phyloP scores from a whole-genome alignment of 2,888 invertebrate species.

The Morinoia aosen region DNA sequence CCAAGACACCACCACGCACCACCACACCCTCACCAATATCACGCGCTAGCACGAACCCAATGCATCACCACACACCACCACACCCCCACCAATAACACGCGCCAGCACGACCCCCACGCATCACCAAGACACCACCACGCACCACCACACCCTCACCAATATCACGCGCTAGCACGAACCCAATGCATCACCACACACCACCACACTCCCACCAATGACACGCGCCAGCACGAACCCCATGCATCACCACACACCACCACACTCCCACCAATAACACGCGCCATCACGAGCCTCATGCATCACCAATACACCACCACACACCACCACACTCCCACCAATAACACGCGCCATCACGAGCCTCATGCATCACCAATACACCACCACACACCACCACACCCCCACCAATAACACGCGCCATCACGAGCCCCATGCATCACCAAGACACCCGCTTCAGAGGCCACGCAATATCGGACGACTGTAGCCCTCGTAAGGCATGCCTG shows the following conservation, averaged over 20 bases:
- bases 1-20: too few relatives aligned
- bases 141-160: neutral
- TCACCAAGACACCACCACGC: neutral
- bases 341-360: too few relatives aligned
- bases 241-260: neutral
- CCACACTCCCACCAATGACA: neutral
- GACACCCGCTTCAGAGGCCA: neutral
- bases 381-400: neutral
- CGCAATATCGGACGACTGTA: neutral
- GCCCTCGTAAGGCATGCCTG: constrained; percentile 3
- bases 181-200: neutral
- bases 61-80: neutral
- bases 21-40: too few relatives aligned
- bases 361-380: too few relatives aligned
- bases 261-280: neutral
- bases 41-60: too few relatives aligned
- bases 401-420: neutral
- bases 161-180: too few relatives aligned
- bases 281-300: too few relatives aligned
- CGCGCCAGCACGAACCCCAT: neutral
- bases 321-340: too few relatives aligned
- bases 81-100: too few relatives aligned
- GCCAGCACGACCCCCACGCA: neutral
- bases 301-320: too few relatives aligned
- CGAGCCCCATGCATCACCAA: neutral